Percentiles rank a stretch among this genome's conserved stretches.
phyloP scores from a whole-genome alignment of 2,888 invertebrate species.

The Apodemia zela region DNA sequence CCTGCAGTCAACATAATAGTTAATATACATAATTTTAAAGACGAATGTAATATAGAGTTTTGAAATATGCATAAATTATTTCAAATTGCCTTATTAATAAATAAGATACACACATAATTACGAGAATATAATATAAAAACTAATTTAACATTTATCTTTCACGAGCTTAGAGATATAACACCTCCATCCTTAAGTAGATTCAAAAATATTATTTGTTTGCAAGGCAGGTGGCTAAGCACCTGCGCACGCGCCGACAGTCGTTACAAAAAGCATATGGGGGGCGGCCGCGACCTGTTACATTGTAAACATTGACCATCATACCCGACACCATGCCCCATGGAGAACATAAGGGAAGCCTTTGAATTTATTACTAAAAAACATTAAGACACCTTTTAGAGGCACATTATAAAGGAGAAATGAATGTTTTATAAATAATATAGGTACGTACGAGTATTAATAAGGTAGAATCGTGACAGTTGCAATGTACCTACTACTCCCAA shows the following conservation, averaged over 20 bases:
- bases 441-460: no score
- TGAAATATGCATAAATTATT: no score
- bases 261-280: constrained; percentile 63
- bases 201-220: constrained; percentile 36
- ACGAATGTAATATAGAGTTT: no score
- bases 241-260: constrained; percentile 69
- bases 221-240: constrained; percentile 77
- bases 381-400: constrained; percentile 7
- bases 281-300: constrained; percentile 44
- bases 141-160: constrained; percentile 12
- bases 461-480: no score
- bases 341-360: constrained; percentile 59
- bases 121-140: neutral
- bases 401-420: no score
- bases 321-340: constrained; percentile 29
- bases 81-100: no score
- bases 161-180: constrained; percentile 8
- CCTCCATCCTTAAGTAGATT: constrained; percentile 20
- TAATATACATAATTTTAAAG: no score
- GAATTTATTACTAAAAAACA: constrained; percentile 48
- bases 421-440: no score
- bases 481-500: no score
- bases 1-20: no score
- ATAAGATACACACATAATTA: neutral
- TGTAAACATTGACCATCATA: constrained; percentile 34